Evolutionary conservation across 2,888 invertebrate genomes (phyloP), one percentile per base, ranked within the genome.

Genomic region (Stenotaenia linearis): DNA sequence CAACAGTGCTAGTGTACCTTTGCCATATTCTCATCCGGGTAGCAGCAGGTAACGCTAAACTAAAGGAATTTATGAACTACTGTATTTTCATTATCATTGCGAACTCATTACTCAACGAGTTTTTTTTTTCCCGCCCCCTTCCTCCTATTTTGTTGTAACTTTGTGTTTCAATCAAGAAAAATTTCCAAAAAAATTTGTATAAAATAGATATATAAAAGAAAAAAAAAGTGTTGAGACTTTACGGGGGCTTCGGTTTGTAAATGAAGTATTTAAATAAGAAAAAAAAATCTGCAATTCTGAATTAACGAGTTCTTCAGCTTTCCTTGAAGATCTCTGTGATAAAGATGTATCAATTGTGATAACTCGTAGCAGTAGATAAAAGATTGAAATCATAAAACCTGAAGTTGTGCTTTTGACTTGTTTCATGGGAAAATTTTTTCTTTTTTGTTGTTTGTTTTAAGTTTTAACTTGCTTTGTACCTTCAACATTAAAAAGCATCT

Each of bases 321-420:
- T 25, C 45, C n/a, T n/a, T 61, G 28, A 25, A 61, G 61, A 23
- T 61, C 61, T 61, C 61, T 61, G 61, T 61, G 61, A 61, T 61
- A 61, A 32, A 25, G 61, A 61, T 61, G 23, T 61, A 61, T 61
- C 61, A 61, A 61, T 61, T 61, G 61, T 61, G 61, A 61, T 61
- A 61, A 61, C 61, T 9, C 23, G 61, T 61, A 61, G 61, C 61
- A 23, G 5, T 61, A 25, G 28, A 61, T 61, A 25, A 28, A 28
- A 61, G 10, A 28, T 6, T 61, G 7, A 3, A 61, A 28, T 5
- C 15, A 61, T 61, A 10, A 15, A 23, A 12, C 6, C n/a, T 28
- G 10, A 4, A 61, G 23, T 61, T 61, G 61, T 23, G 25, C 61
- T 61, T 23, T 23, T 25, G 10, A 25, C 18, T 12, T 45, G 4